Evolutionary conservation across 2,113 vertebrate genomes (phyloP), one percentile per base, ranked within the genome.

Genomic region (Theristicus caerulescens): DNA sequence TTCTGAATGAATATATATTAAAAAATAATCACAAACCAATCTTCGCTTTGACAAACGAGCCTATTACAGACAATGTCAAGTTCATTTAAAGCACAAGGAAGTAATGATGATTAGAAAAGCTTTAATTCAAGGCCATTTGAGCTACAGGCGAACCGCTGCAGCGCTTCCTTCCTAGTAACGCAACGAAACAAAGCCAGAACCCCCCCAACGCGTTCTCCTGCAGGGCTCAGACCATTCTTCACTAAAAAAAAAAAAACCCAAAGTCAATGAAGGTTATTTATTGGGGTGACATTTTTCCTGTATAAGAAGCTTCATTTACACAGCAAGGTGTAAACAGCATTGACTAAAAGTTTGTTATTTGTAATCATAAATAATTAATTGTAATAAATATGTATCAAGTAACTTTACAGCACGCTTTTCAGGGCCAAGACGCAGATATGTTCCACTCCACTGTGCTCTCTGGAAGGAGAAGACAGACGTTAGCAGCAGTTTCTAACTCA

Each of bases 321-420:
- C 98, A 97, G 98, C 96, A 46, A 80, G 94, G 98, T 97, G 98
- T 98, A 98, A 98, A 99, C 93, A 97, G 97, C 97, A 89, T 93
- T 40, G 72, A 93, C 82, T 47, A 97, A 98, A 98, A 99, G 98
- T 99, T 98, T 98, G 98, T 98, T 99, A 98, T 99, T 99, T 98
- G 99, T 98, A 99, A 99, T 98, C 99, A 99, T 99, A 99, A 99
- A 99, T 99, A 99, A 99, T 98, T 99, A 98, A 99, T 97, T 98
- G 98, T 99, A 99, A 99, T 99, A 99, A 99, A 99, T 99, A 99
- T 95, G 97, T 96, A 97, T 98, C 98, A 98, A 99, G 98, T 99
- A 98, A 99, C 98, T 99, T 98, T 98, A 98, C 99, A 99, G 99
- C 99, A 98, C 98, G 95, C 96, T 31, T 97, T 95, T 90, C 88